These are phyloP conservation scores for Lasioglossum figueresi DNA, from an alignment of 2,888 invertebrate species.

Conservation along the genomic window DNA sequence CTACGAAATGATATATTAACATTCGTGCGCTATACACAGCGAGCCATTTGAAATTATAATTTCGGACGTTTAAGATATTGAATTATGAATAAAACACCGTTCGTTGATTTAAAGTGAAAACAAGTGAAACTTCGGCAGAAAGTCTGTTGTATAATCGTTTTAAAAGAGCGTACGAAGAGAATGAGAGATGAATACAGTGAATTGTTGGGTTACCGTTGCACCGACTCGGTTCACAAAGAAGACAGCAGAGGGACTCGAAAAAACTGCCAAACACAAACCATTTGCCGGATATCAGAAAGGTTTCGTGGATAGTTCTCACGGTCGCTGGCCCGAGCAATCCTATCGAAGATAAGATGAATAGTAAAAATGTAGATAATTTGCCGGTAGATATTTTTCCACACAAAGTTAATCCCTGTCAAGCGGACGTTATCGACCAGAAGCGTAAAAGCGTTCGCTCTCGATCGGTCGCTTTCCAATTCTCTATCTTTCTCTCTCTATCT, in stretches of 20 bases:
- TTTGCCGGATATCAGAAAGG: conserved; percentile 17
- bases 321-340: conserved; percentile 28
- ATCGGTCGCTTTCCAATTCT: conserved; percentile 47
- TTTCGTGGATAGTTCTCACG: conserved; percentile 35
- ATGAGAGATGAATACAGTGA: not conserved
- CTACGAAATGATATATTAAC: not conserved
- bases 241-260: not conserved
- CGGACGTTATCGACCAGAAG: conserved; percentile 18
- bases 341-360: conserved; percentile 14
- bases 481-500: not conserved
- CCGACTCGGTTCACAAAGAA: not conserved
- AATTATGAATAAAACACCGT: not conserved
- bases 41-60: too few species aligned
- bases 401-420: conserved; percentile 8
- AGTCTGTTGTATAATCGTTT: not conserved
- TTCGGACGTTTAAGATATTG: not conserved
- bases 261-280: conserved; percentile 46
- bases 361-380: conserved; percentile 18
- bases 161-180: not conserved
- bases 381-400: conserved; percentile 53
- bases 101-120: not conserved
- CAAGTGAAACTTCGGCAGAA: not conserved
- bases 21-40: not conserved
- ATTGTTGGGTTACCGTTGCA: not conserved
- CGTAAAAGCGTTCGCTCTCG: conserved; percentile 38